Conservation (phyloP, 2,888 invertebrate species). For the Eucera pruinosa region DNA sequence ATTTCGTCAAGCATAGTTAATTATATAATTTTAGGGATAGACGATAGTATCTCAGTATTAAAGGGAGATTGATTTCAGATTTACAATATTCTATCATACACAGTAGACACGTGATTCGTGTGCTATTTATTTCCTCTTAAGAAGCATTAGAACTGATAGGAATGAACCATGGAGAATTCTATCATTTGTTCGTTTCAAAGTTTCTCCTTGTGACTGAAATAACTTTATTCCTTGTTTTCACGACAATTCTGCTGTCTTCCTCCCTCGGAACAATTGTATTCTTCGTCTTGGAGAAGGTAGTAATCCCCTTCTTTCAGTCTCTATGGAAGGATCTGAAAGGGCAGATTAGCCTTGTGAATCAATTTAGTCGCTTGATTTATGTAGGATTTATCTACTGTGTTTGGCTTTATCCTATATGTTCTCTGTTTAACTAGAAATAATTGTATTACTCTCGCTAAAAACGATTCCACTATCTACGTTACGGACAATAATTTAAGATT, state of each 20-base stretch:
- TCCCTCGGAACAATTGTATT: background rate
- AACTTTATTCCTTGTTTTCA: background rate
- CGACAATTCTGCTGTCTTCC: background rate
- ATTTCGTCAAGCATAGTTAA: too few species aligned
- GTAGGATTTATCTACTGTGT: background rate
- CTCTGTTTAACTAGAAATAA: background rate
- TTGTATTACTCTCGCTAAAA: background rate
- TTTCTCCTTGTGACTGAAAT: background rate
- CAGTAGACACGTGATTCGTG: too few species aligned
- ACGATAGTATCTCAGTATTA: too few species aligned
- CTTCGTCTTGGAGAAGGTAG: background rate
- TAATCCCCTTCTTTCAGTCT: background rate
- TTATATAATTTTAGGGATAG: too few species aligned
- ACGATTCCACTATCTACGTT: too few species aligned
- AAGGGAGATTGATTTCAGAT: too few species aligned
- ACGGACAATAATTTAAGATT: too few species aligned
- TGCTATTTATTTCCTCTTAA: too few species aligned
- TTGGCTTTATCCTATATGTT: background rate
- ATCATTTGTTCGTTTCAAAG: background rate
- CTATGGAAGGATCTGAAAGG: background rate
- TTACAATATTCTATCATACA: too few species aligned
- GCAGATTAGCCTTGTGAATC: background rate
- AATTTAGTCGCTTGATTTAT: slow-evolving; percentile 1
- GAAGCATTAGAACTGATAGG: background rate
- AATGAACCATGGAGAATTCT: background rate